These are phyloP conservation scores for Leucophenga maculata DNA, from an alignment of 2,888 invertebrate species.

Conservation along the genomic window DNA sequence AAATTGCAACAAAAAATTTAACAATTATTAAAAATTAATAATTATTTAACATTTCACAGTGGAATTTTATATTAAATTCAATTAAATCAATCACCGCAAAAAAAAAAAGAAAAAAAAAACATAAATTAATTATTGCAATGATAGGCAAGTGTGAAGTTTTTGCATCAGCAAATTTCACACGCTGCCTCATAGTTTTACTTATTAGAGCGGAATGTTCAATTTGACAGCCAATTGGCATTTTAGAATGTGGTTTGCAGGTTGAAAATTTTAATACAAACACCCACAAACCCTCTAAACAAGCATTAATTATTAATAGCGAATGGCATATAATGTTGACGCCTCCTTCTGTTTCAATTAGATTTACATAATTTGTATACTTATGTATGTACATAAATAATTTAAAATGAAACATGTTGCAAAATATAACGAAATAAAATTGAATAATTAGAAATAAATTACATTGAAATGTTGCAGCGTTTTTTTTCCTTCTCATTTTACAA, in stretches of 20 bases:
- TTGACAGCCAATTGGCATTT: no score
- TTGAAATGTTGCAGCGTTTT: background rate
- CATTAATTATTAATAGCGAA: no score
- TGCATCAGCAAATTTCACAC: conserved; percentile 2
- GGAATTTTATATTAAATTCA: no score
- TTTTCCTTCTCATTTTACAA: background rate
- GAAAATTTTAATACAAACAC: background rate
- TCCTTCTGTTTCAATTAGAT: conserved; percentile 2
- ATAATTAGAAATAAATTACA: no score
- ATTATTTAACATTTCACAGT: no score
- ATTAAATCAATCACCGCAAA: no score
- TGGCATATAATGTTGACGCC: background rate
- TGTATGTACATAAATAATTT: background rate
- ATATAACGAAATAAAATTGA: background rate
- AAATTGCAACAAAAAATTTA: no score
- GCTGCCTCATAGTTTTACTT: background rate
- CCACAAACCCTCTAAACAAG: background rate
- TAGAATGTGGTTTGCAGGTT: no score
- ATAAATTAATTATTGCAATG: background rate
- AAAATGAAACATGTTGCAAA: background rate
- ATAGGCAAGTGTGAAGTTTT: background rate
- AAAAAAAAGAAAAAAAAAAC: no score
- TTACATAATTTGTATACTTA: background rate
- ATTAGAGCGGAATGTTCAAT: background rate
- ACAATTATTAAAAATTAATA: no score